Conservation (phyloP, 2,113 vertebrate genomes). For the Callorhinus ursinus region DNA sequence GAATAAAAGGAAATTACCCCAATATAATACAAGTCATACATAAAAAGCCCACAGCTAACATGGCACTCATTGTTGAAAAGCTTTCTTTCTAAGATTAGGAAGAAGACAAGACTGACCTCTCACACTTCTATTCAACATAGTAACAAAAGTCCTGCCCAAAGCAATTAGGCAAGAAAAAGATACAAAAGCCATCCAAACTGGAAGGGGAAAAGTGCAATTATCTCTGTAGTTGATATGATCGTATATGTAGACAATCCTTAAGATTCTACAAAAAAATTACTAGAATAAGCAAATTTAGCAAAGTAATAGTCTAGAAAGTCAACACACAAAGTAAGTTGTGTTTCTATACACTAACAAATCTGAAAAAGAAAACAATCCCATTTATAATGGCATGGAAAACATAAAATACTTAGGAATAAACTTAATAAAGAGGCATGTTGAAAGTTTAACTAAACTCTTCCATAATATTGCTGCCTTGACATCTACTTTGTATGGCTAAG, state of each 20-base stretch:
- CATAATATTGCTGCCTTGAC: not conserved
- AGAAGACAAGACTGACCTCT: not conserved
- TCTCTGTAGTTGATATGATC: not conserved
- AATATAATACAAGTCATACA: not conserved
- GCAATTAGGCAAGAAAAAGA: not conserved
- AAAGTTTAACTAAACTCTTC: not conserved
- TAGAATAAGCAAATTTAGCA: not conserved
- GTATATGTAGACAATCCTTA: not conserved
- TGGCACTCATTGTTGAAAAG: not conserved
- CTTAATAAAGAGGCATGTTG: not conserved
- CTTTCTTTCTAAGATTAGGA: not conserved
- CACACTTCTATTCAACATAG: not conserved
- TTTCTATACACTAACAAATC: not conserved
- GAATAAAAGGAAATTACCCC: not conserved
- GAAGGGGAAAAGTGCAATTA: not conserved
- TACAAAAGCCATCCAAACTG: not conserved
- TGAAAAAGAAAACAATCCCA: not conserved
- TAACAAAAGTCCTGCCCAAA: not conserved
- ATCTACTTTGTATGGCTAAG: not conserved
- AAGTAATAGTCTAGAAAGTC: not conserved
- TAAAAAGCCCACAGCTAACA: not conserved
- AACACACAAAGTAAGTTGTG: not conserved
- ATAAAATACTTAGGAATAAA: not conserved
- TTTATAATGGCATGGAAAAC: not conserved
- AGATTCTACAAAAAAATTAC: not conserved